phyloP scores from a whole-genome alignment of 2,113 vertebrate genomes.

The Cyanocitta stelleri region DNA sequence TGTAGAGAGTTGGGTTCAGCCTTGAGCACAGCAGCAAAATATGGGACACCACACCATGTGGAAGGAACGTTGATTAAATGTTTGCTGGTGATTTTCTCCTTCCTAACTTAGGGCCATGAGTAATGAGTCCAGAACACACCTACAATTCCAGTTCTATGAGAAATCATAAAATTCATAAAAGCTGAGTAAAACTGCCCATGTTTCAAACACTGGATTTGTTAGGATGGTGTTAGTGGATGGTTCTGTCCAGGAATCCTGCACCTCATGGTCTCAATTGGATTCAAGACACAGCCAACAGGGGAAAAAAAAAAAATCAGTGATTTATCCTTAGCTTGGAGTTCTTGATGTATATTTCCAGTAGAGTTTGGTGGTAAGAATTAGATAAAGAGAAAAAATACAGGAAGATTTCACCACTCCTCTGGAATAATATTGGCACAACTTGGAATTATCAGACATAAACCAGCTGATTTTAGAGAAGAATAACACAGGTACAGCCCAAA shows the following conservation, averaged over 20 bases:
- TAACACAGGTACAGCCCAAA: neutral
- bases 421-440: neutral
- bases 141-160: neutral
- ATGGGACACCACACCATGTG: too few relatives aligned
- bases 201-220: neutral
- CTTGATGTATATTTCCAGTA: neutral
- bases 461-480: neutral
- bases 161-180: neutral
- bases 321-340: neutral
- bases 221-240: neutral
- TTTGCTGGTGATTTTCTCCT: neutral
- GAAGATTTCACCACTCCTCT: neutral
- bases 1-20: neutral
- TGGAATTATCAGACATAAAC: neutral
- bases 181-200: neutral
- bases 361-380: neutral
- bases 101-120: neutral
- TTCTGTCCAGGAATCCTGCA: neutral
- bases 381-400: neutral
- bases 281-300: neutral
- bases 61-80: neutral
- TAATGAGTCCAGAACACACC: neutral
- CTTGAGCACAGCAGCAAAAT: neutral
- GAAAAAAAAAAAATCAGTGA: accelerated
- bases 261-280: neutral